Conservation (phyloP, 2,797 vertebrate genomes). For the Phrynocephalus guinanensis region DNA sequence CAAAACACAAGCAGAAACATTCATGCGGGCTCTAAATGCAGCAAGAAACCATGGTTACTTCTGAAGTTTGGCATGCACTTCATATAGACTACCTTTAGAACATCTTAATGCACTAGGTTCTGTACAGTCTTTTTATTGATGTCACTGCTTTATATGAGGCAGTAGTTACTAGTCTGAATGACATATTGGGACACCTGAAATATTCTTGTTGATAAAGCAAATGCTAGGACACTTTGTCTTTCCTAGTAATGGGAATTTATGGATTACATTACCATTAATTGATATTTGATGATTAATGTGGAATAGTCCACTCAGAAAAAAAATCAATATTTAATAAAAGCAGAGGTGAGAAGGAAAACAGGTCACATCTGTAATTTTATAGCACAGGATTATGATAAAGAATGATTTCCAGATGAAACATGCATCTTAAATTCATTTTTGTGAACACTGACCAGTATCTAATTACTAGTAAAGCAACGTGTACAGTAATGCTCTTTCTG, state of each 20-base stretch:
- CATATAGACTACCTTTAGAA: too few relatives aligned
- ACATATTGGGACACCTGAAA: too few relatives aligned
- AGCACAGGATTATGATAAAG: neutral
- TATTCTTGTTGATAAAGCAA: neutral
- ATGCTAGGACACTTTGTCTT: neutral
- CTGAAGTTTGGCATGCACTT: too few relatives aligned
- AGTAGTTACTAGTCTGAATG: too few relatives aligned
- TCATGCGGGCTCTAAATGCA: too few relatives aligned
- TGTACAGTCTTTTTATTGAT: too few relatives aligned
- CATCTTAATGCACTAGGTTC: too few relatives aligned
- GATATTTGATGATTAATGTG: neutral
- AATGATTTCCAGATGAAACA: neutral
- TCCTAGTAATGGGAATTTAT: neutral
- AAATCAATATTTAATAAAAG: neutral
- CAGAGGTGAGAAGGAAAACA: neutral
- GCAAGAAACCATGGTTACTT: too few relatives aligned
- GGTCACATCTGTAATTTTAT: neutral
- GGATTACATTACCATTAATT: neutral
- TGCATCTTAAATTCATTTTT: neutral
- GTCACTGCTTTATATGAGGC: too few relatives aligned
- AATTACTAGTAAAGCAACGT: neutral
- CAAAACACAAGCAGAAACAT: too few relatives aligned
- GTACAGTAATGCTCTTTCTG: neutral
- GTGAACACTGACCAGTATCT: constrained; percentile 4
- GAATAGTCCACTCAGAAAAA: neutral